These are phyloP conservation scores for Ecliptopera silaceata DNA, from an alignment of 2,888 invertebrate species.

Conservation along the genomic window DNA sequence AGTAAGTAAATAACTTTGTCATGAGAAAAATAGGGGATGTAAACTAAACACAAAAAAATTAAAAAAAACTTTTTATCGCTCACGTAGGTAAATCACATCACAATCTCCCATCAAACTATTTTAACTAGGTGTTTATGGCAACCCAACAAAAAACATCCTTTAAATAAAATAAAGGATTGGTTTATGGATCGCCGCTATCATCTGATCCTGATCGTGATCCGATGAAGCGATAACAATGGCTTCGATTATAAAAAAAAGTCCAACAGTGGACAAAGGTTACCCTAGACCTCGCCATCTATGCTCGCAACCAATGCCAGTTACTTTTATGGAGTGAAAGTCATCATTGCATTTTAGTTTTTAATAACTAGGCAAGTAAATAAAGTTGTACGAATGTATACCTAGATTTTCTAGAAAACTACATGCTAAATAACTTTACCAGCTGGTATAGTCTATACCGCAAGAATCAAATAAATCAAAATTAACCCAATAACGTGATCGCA, in stretches of 20 bases:
- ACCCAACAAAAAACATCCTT: conserved; percentile 10
- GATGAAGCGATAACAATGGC: conserved; percentile 9
- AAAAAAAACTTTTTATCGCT: not conserved
- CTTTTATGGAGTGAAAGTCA: too few species aligned
- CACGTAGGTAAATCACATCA: not conserved
- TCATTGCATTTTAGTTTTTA: too few species aligned
- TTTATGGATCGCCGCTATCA: conserved; percentile 5
- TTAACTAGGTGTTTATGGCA: conserved; percentile 54
- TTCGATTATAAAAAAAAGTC: too few species aligned
- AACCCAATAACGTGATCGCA: conserved; percentile 35
- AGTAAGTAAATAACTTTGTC: too few species aligned
- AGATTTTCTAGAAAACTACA: too few species aligned
- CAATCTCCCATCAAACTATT: conserved; percentile 28
- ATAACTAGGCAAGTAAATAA: too few species aligned
- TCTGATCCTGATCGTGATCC: conserved; percentile 3
- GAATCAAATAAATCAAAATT: conserved; percentile 36
- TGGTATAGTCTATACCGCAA: not conserved
- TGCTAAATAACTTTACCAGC: not conserved
- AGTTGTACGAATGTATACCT: too few species aligned
- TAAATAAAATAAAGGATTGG: conserved; percentile 2
- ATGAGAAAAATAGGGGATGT: not conserved
- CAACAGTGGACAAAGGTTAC: too few species aligned
- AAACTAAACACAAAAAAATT: not conserved
- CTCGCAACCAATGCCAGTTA: too few species aligned
- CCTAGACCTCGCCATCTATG: too few species aligned